Evolutionary conservation across 2,888 invertebrate genomes (phyloP), one percentile per base, ranked within the genome.

Genomic region (Digitonthophagus gazella): DNA sequence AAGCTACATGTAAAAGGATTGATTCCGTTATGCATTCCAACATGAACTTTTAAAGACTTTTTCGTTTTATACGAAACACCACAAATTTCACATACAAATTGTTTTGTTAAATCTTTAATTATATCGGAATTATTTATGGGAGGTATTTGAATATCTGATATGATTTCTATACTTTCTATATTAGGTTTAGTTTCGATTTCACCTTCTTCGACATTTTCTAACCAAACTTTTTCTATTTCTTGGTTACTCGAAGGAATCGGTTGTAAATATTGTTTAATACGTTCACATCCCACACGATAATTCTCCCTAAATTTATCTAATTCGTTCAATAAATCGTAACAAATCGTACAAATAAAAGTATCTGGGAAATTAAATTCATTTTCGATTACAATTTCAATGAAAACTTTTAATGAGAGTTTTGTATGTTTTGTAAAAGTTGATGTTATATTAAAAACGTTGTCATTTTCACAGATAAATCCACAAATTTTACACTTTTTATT

Each of bases 51-150:
- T 66, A 87, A 77, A 0, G 84, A 85, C 58, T 80, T 77, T 73
- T 84, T 84, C 67, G 84, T 83, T 73, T 85, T 85, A 74, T 85
- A 87, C 0, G 82, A 82, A 61, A 83, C 83, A 0, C 86, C 86
- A 77, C 86, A 87, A 66, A 84, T 82, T 77, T 86, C 85, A 76
- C 86, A 86, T 68, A 83, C 77, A 72, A 77, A 83, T 8, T 79
- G 78, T n/a, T 77, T 73, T 18, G 74, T 75, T 57, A 76, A 72
- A 68, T 73, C 77, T 69, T 81, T 80, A 14, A 79, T 71, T 3
- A 71, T 68, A 63, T 75, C 69, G 71, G 81, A 80, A 66, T 72
- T 76, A 72, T 78, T 77, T 15, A 80, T 72, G 71, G 81, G 79
- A 15, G 75, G 71, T 11, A 79, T 79, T 68, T 75, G 75, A 75